Base-by-base conservation (phyloP, 2,888 invertebrate species). In the Adineta ricciae region DNA sequence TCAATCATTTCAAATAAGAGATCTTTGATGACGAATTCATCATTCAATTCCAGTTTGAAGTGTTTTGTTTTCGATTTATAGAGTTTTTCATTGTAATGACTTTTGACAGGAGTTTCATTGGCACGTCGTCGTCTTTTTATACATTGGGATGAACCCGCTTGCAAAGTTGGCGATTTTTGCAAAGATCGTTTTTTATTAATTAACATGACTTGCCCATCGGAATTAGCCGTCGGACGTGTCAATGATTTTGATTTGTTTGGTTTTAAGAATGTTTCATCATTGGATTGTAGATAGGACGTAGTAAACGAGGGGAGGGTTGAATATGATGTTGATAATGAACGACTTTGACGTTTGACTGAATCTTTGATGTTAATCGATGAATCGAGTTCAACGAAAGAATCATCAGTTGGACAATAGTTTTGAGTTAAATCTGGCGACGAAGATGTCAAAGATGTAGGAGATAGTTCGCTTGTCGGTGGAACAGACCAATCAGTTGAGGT, bases 401-500 rank as follows among this genome's bases (percentile, higher is more conserved):
- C 64, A 64, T 64, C 64, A 14, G 19, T 2, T 19, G 64, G 64
- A 16, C 32, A 32, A 64, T 32, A 4, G 32, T 64, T 32, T 32
- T 64, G 64, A 11, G 78, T 14, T 41, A 78, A 41, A 78, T 78
- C 78, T 24, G 78, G 78, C n/a, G 78, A 78, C n/a, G 78, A 78
- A 24, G 78, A 78, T 41, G 78, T 41, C 41, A 78, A 78, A n/a
- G 78, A 78, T 41, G 38, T 41, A 11, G 78, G 78, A 24, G 78
- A 78, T 78, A 78, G n/a, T 78, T 78, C 78, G 24, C 38, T 78
- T 78, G 78, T 78, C 9, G 78, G 78, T 24, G 78, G 78, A 24
- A 78, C 27, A 36, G 32, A 64, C 64, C 64, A 64, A 64, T 64
- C 64, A 2, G 32, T 2, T 64, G 32, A 4, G 14, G 14, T 7